phyloP scores from a whole-genome alignment of 1,140 invertebrate species.

The Sitobion miscanthi region DNA sequence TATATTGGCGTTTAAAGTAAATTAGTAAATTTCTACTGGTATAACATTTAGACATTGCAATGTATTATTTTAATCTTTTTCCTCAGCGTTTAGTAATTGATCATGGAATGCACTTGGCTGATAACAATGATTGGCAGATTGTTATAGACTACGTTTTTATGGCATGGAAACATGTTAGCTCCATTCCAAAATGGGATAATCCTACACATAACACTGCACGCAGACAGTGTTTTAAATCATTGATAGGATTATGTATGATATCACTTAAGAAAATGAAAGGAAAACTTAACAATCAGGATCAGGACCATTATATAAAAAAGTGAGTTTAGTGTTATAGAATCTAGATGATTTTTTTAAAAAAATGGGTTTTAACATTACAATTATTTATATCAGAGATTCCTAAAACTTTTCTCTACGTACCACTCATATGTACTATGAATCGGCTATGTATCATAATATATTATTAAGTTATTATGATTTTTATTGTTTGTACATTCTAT shows the following conservation, averaged over 20 bases:
- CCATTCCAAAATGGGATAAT: conserved; percentile 77
- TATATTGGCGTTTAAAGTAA: conserved; percentile 70
- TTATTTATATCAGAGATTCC: too few species aligned
- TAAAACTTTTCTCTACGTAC: too few species aligned
- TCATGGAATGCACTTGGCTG: conserved; percentile 71
- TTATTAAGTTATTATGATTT: neutral
- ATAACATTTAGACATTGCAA: neutral
- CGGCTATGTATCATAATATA: too few species aligned
- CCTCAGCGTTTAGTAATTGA: conserved; percentile 71
- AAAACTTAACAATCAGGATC: conserved; percentile 54
- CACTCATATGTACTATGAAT: too few species aligned
- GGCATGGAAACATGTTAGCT: conserved; percentile 74
- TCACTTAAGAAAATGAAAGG: conserved; percentile 70
- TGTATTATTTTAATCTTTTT: conserved; percentile 51
- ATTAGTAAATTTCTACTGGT: neutral
- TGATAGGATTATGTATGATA: conserved; percentile 71
- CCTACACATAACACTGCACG: conserved; percentile 70
- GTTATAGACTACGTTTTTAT: conserved; percentile 74
- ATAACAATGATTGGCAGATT: conserved; percentile 75
- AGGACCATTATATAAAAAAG: neutral
- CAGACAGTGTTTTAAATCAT: conserved; percentile 73
- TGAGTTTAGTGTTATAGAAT: neutral
- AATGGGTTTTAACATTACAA: neutral
- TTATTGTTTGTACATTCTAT: neutral
- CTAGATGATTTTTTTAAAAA: too few species aligned